Conservation (phyloP, 2,888 invertebrate species). For the Cryptocheilus praepositus region DNA sequence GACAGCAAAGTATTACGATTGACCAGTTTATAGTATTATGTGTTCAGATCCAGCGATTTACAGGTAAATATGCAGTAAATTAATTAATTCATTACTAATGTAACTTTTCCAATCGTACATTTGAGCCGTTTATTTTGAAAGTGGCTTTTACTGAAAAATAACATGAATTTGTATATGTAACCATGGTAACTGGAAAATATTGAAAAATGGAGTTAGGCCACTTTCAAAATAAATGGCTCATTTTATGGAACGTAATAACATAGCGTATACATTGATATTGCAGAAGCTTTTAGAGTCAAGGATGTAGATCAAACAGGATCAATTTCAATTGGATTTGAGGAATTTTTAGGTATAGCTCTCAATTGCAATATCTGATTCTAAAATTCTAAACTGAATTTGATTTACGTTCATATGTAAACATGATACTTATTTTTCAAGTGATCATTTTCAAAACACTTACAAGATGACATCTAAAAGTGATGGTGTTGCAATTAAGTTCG, state of each 20-base stretch:
- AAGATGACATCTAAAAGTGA: too few species aligned
- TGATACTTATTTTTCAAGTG: too few species aligned
- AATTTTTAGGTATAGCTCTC: constrained; percentile 90
- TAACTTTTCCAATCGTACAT: too few species aligned
- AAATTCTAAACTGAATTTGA: too few species aligned
- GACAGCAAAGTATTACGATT: constrained; percentile 82
- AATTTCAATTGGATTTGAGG: constrained; percentile 92
- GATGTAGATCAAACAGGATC: constrained; percentile 88
- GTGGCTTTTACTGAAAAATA: too few species aligned
- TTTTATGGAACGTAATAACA: background rate
- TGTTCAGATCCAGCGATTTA: constrained; percentile 91
- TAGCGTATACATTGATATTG: constrained; percentile 29
- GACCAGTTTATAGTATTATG: constrained; percentile 93
- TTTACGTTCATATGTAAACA: too few species aligned
- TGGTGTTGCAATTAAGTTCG: too few species aligned
- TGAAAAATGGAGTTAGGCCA: background rate
- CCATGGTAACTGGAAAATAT: too few species aligned
- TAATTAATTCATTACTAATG: too few species aligned
- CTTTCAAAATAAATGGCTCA: background rate
- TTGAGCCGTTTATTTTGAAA: too few species aligned
- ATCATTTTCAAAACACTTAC: too few species aligned
- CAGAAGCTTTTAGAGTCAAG: constrained; percentile 88
- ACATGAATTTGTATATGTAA: too few species aligned
- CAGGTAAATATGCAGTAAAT: constrained; percentile 67
- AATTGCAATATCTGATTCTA: constrained; percentile 79